A percentile compares a stretch with the other conserved stretches of the same genome.
These are phyloP conservation scores for Garra rufa DNA, from an alignment of 2,113 vertebrate species.

Conservation along the genomic window DNA sequence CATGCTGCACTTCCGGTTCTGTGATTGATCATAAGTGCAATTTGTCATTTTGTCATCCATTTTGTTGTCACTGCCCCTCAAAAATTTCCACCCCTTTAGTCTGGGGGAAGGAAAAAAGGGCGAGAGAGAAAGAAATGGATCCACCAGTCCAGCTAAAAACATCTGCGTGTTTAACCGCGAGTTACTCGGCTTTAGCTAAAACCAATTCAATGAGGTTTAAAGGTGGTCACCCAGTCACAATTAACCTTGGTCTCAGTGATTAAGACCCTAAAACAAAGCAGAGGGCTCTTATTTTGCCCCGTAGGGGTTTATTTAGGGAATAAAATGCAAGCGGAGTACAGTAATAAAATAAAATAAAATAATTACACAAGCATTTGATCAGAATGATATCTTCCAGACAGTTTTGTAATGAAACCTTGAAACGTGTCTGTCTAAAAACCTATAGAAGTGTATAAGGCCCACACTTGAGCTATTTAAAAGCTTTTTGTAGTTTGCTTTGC, in stretches of 20 bases:
- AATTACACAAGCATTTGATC: neutral
- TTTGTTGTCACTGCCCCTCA: conserved; percentile 66
- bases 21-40: conserved; percentile 68
- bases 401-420: neutral
- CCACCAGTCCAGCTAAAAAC: conserved; percentile 41
- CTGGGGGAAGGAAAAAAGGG: conserved; percentile 10
- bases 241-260: neutral
- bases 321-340: neutral
- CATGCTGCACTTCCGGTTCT: conserved; percentile 64
- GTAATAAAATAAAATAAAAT: too few species aligned
- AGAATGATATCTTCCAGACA: neutral
- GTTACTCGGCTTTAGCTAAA: neutral
- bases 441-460: conserved; percentile 7
- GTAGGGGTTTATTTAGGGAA: neutral
- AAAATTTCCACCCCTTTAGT: conserved; percentile 55
- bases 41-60: conserved; percentile 63
- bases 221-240: neutral
- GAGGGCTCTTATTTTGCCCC: neutral
- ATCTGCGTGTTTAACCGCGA: conserved; percentile 34
- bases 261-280: neutral
- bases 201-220: neutral
- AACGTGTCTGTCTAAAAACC: neutral
- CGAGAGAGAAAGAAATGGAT: conserved; percentile 20
- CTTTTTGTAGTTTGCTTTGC: conserved; percentile 50
- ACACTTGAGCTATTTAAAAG: conserved; percentile 51